These are phyloP conservation scores for Channa striata DNA, from an alignment of 2,797 vertebrate species.

Conservation along the genomic window DNA sequence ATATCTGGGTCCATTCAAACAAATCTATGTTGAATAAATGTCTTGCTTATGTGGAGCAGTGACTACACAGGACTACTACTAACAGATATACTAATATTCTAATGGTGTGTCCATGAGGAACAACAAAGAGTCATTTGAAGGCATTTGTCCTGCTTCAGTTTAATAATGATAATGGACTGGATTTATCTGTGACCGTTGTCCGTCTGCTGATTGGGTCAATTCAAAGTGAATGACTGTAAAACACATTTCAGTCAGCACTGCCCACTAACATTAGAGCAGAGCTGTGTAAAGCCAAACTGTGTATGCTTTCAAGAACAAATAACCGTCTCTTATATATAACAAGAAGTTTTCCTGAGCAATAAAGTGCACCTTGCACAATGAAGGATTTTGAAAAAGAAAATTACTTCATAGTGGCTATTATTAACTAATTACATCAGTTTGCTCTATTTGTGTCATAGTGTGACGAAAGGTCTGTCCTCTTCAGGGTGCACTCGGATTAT, in stretches of 20 bases:
- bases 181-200: constrained; percentile 49
- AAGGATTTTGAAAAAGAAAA: too few species aligned
- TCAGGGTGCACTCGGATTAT: too few species aligned
- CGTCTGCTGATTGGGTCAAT: constrained; percentile 53
- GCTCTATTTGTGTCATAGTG: too few species aligned
- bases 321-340: neutral
- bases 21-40: constrained; percentile 41
- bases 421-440: too few species aligned
- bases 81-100: constrained; percentile 28
- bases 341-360: neutral
- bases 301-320: neutral
- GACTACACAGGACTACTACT: constrained; percentile 28
- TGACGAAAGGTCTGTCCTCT: too few species aligned
- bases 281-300: neutral
- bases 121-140: constrained; percentile 6
- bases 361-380: too few species aligned
- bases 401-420: too few species aligned
- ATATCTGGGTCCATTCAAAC: constrained; percentile 9
- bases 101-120: constrained; percentile 9
- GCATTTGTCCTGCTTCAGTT: constrained; percentile 31
- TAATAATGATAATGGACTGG: constrained; percentile 68
- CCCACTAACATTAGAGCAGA: neutral
- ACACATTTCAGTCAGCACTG: constrained; percentile 23
- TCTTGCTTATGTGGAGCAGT: constrained; percentile 27
- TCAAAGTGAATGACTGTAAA: constrained; percentile 30